A percentile compares a stretch with the other conserved stretches of the same genome.
These are phyloP conservation scores for Zalophus californianus DNA, from an alignment of 2,797 vertebrate species.

Conservation along the genomic window DNA sequence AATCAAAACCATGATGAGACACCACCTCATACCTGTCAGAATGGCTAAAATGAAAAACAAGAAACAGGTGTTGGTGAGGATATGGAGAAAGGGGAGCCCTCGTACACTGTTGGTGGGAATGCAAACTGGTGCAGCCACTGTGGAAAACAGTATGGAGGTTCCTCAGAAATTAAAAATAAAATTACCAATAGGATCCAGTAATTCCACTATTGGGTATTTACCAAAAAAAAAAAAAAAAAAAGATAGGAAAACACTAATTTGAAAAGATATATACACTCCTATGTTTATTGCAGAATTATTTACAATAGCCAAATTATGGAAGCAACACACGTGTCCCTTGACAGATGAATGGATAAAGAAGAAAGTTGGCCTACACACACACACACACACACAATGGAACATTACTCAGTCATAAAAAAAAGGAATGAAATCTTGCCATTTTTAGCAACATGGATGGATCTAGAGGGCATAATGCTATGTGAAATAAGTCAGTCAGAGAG, in stretches of 20 bases:
- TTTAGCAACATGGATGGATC: not conserved
- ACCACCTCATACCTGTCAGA: not conserved
- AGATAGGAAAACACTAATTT: not conserved
- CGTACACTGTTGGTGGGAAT: not conserved
- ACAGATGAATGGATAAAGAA: not conserved
- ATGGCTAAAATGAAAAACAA: not conserved
- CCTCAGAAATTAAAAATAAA: not conserved
- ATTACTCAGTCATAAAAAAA: not conserved
- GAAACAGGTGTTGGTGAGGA: not conserved
- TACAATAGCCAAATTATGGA: not conserved
- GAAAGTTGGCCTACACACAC: not conserved
- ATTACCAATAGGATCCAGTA: not conserved
- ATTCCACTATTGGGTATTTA: not conserved
- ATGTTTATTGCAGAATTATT: not conserved
- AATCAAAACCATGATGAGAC: not conserved
- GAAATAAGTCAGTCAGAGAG: not conserved
- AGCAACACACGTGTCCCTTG: too few relatives aligned
- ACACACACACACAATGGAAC: not conserved
- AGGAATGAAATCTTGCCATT: not conserved
- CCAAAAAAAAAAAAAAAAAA: too few relatives aligned
- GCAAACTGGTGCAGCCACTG: not conserved
- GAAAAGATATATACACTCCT: not conserved
- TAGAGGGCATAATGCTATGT: not conserved
- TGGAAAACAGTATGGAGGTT: not conserved
- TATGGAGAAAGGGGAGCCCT: not conserved